phyloP scores from a whole-genome alignment of 2,113 vertebrate species.

The Phylloscopus trochiloides region DNA sequence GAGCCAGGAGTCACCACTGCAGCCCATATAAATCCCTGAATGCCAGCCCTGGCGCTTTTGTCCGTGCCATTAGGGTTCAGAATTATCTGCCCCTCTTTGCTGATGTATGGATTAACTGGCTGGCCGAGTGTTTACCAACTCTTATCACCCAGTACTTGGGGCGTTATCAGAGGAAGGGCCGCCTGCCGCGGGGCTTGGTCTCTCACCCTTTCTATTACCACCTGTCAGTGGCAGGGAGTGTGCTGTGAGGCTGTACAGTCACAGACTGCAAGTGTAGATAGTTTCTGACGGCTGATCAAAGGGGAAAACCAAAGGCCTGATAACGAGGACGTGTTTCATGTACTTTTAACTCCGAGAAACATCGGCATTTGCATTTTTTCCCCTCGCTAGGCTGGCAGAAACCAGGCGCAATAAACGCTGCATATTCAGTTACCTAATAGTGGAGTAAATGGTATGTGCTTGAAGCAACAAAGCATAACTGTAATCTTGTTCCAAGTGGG shows the following conservation, averaged over 20 bases:
- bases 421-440: slow-evolving; percentile 76
- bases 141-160: slow-evolving; percentile 78
- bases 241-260: slow-evolving; percentile 83
- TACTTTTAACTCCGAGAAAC: slow-evolving; percentile 81
- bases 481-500: slow-evolving; percentile 73
- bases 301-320: slow-evolving; percentile 82
- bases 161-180: slow-evolving; percentile 82
- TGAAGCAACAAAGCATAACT: slow-evolving; percentile 72
- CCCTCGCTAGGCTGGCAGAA: slow-evolving; percentile 70
- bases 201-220: slow-evolving; percentile 88
- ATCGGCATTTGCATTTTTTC: slow-evolving; percentile 74
- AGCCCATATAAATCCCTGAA: slow-evolving; percentile 74
- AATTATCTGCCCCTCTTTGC: slow-evolving; percentile 83
- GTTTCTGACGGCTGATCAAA: slow-evolving; percentile 94
- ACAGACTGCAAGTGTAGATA: slow-evolving; percentile 79
- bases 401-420: slow-evolving; percentile 66
- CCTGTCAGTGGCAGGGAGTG: slow-evolving; percentile 87
- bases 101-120: slow-evolving; percentile 76
- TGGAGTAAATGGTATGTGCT: slow-evolving; percentile 71
- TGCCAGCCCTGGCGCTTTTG: slow-evolving; percentile 54
- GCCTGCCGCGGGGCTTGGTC: slow-evolving; percentile 78
- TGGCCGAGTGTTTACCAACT: slow-evolving; percentile 81
- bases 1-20: slow-evolving; percentile 66
- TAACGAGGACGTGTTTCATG: slow-evolving; percentile 82
- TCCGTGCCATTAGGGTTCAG: slow-evolving; percentile 64